Evolutionary conservation across 2,113 vertebrate genomes (phyloP), one percentile per base, ranked within the genome.

Genomic region (Gymnocephalus cernua): DNA sequence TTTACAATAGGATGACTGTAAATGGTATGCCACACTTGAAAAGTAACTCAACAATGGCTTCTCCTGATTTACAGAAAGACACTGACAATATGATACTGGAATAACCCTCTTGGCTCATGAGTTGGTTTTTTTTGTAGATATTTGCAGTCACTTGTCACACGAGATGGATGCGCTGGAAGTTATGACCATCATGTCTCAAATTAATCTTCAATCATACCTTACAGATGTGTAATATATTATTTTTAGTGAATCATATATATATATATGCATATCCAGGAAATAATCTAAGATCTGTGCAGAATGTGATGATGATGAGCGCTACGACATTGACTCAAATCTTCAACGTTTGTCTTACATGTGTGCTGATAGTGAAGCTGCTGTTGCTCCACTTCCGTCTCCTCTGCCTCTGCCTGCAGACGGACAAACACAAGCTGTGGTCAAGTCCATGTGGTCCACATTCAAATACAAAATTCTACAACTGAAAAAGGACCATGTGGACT

Each of bases 301-400:
- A 68, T 51, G 23, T 21, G 23, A 44, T 3, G 25, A 53, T 4
- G 35, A 29, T 0, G 11, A 19, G 11, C 16, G 21, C 10, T 38
- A n/a, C 8, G 1, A 2, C 38, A 18, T 4, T 0, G 19, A 19
- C 59, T n/a, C 0, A 38, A 38, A 38, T 3, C 25, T 54, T 23
- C 51, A 14, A 5, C 50, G 62, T 47, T 53, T 14, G 54, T 95
- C 97, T 95, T 95, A 99, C 98, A 97, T 86, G 96, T 91, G 76
- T 97, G 97, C 73, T 97, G 97, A 91, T 97, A 97, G 56, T 96
- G 97, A 77, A 96, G 93, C 53, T 98, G 97, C 77, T 97, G 96
- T 23, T 97, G 97, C 77, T 99, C 97, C 68, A 93, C 95, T 72
- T 99, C 98, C 0, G 95, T 92, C 64, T 99, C 98, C 71, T 99